Conservation (phyloP, 2,888 invertebrate species). For the Scaptomyza parva region DNA sequence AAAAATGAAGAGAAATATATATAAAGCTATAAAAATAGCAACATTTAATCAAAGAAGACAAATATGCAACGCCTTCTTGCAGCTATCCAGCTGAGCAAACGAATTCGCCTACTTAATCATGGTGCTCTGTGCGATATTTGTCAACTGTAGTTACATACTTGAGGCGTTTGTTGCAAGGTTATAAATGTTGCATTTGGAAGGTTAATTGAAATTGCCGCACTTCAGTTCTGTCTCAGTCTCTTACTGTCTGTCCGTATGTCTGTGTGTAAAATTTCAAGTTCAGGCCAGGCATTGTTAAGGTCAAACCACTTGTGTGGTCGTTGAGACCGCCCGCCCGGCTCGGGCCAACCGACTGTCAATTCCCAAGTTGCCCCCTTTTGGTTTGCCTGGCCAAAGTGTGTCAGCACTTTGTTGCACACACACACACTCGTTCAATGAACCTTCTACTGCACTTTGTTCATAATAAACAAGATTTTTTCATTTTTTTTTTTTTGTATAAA, state of each 20-base stretch:
- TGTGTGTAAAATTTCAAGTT: slow-evolving; percentile 59
- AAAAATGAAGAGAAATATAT: slow-evolving; percentile 3
- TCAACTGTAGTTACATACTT: slow-evolving; percentile 43
- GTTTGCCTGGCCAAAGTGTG: slow-evolving; percentile 71
- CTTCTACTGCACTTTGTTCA: slow-evolving; percentile 60
- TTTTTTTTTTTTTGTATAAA: slow-evolving; percentile 47
- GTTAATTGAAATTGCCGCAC: slow-evolving; percentile 71
- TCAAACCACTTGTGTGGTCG: slow-evolving; percentile 80
- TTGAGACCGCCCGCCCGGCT: slow-evolving; percentile 38
- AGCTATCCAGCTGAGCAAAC: slow-evolving; percentile 8
- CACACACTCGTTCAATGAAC: slow-evolving; percentile 68
- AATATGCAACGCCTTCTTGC: slow-evolving; percentile 23
- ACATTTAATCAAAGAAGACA: slow-evolving; percentile 26
- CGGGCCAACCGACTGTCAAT: slow-evolving; percentile 35
- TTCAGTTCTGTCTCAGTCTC: slow-evolving; percentile 2
- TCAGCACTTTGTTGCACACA: slow-evolving; percentile 64
- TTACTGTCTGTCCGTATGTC: background rate
- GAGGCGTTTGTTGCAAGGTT: slow-evolving; percentile 33
- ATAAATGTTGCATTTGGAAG: slow-evolving; percentile 46
- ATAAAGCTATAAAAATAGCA: slow-evolving; percentile 37
- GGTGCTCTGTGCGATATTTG: slow-evolving; percentile 50
- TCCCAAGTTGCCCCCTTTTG: slow-evolving; percentile 42
- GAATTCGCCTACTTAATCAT: slow-evolving; percentile 47
- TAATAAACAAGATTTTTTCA: slow-evolving; percentile 68
- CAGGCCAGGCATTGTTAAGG: slow-evolving; percentile 54